Evolutionary conservation across 1,140 invertebrate species (phyloP).

Genomic region (Drosophila subobscura): DNA sequence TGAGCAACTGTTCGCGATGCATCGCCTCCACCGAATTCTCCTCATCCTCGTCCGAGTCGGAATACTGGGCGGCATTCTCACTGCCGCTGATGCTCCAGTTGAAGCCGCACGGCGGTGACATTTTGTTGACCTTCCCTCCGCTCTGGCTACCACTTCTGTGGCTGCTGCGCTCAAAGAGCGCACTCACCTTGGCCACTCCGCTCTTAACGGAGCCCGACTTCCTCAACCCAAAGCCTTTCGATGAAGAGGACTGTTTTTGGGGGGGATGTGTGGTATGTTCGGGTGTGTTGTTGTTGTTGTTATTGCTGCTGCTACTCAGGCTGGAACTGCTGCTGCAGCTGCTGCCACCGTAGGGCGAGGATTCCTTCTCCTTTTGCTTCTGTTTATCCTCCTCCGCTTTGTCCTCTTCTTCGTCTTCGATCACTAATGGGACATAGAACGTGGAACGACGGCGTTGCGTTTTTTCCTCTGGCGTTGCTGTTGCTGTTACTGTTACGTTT

Average conservation of each 20-base stretch:
- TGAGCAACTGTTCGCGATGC: slow-evolving; percentile 56
- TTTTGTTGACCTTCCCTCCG: slow-evolving; percentile 42
- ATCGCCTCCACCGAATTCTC: slow-evolving; percentile 47
- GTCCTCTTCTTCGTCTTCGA: slow-evolving; percentile 72
- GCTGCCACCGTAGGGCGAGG: slow-evolving; percentile 7
- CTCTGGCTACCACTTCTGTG: slow-evolving; percentile 1
- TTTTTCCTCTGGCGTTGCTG: slow-evolving; percentile 71
- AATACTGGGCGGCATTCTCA: slow-evolving; percentile 55
- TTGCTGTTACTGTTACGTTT: slow-evolving; percentile 57
- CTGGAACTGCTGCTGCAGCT: slow-evolving; percentile 43
- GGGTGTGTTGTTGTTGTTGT: slow-evolving; percentile 25
- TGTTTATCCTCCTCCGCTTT: not conserved
- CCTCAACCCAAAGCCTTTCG: slow-evolving; percentile 33
- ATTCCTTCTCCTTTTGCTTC: slow-evolving; percentile 20
- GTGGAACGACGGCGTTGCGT: slow-evolving; percentile 85
- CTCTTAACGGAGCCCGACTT: slow-evolving; percentile 64
- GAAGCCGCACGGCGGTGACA: slow-evolving; percentile 81
- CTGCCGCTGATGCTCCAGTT: slow-evolving; percentile 80
- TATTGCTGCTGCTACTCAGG: slow-evolving; percentile 46
- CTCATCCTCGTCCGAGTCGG: slow-evolving; percentile 70
- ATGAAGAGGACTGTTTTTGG: not conserved
- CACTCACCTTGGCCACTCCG: slow-evolving; percentile 65
- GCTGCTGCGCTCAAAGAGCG: slow-evolving; percentile 64
- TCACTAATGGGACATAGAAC: slow-evolving; percentile 86
- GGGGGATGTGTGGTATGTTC: no score